phyloP scores from a whole-genome alignment of 2,888 invertebrate genomes.

The Acronicta psi region DNA sequence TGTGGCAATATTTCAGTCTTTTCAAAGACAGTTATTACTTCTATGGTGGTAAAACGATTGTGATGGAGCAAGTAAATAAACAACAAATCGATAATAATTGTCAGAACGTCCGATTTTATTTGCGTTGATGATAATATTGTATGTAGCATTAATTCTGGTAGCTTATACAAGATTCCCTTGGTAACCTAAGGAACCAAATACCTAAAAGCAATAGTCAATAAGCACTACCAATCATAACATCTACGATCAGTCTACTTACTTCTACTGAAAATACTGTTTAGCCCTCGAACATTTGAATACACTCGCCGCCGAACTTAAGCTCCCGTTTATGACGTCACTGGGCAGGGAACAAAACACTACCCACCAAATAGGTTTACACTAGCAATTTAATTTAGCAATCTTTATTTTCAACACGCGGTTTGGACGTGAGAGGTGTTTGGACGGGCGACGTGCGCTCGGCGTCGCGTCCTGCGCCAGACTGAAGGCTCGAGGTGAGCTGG shows the following conservation, averaged over 20 bases:
- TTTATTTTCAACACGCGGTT: conserved; percentile 75
- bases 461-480: conserved; percentile 73
- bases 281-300: conserved; percentile 31
- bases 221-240: conserved; percentile 55
- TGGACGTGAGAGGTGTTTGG: conserved; percentile 47
- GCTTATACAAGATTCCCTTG: conserved; percentile 21
- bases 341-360: conserved; percentile 61
- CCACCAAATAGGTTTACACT: conserved; percentile 56
- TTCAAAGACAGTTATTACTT: conserved; percentile 6
- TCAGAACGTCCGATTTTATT: conserved; percentile 25
- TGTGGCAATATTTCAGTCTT: neutral
- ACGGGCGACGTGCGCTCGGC: conserved; percentile 59
- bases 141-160: conserved; percentile 14
- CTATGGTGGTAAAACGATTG: conserved; percentile 5
- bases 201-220: conserved; percentile 54
- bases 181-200: conserved; percentile 28
- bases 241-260: conserved; percentile 51
- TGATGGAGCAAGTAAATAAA: conserved; percentile 45
- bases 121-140: conserved; percentile 20
- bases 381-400: conserved; percentile 78
- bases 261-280: conserved; percentile 56
- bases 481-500: conserved; percentile 77
- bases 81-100: conserved; percentile 51
- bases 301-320: conserved; percentile 33
- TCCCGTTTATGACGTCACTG: conserved; percentile 58